Evolutionary conservation across 92 coral and sea anemone species (phyloP).

Genomic region (Porites lobata): DNA sequence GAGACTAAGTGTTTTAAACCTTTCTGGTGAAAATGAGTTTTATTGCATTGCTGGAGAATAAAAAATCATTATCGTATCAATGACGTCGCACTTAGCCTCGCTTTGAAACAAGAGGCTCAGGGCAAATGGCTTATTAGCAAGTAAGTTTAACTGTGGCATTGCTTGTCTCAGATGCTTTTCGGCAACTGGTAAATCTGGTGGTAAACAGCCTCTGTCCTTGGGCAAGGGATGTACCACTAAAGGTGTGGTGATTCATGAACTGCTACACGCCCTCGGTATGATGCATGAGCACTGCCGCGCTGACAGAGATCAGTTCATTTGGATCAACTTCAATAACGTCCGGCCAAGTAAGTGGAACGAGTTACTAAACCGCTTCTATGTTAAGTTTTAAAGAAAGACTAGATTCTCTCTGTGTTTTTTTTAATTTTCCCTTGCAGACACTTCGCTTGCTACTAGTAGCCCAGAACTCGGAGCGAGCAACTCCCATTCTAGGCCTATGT

Average conservation of each 20-base stretch:
- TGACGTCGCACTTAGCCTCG: too few relatives aligned
- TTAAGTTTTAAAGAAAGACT: too few relatives aligned
- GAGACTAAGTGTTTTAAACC: too few relatives aligned
- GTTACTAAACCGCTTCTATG: too few relatives aligned
- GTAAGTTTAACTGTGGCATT: background rate
- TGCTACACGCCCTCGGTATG: slow-evolving; percentile 38
- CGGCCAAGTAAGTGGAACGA: slow-evolving; percentile 8
- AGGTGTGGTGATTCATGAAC: slow-evolving; percentile 28
- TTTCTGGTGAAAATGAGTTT: too few relatives aligned
- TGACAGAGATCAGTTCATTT: slow-evolving; percentile 37
- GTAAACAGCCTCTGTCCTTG: slow-evolving; percentile 19
- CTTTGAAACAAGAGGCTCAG: background rate
- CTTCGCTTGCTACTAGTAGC: too few relatives aligned
- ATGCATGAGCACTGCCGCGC: slow-evolving; percentile 43
- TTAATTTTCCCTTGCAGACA: too few relatives aligned
- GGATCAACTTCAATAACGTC: slow-evolving; percentile 12
- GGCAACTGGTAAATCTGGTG: slow-evolving; percentile 32
- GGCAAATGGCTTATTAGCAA: background rate
- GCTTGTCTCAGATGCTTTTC: slow-evolving; percentile 24
- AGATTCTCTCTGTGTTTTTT: too few relatives aligned
- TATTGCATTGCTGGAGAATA: too few relatives aligned
- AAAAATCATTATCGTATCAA: too few relatives aligned
- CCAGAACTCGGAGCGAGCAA: too few relatives aligned
- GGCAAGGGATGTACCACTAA: slow-evolving; percentile 26
- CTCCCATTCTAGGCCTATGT: too few relatives aligned